These are phyloP conservation scores for Vipera ursinii DNA, from an alignment of 2,797 vertebrate species.

Conservation along the genomic window DNA sequence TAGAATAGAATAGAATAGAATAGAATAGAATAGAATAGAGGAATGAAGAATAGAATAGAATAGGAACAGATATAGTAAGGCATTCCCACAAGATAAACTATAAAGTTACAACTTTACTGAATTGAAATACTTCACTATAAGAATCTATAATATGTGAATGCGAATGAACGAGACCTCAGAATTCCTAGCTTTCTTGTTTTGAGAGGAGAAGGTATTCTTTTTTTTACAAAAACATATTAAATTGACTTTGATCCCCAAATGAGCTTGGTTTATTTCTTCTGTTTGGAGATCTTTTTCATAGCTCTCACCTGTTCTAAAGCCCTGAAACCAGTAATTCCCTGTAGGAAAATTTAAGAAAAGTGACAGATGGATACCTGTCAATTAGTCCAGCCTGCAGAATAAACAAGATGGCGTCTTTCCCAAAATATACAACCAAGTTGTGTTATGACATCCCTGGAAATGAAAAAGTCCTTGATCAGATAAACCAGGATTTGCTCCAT, in stretches of 20 bases:
- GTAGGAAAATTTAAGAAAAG: not conserved
- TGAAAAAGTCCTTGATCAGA: constrained; percentile 42
- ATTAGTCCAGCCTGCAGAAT: constrained; percentile 13
- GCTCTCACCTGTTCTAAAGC: not conserved
- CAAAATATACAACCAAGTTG: constrained; percentile 50
- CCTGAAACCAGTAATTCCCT: not conserved
- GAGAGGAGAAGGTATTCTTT: not conserved
- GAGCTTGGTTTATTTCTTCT: not conserved
- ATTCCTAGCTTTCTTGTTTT: constrained; percentile 18
- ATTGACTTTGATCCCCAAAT: not conserved
- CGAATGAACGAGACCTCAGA: constrained; percentile 18
- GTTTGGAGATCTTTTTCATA: not conserved
- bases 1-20: too few relatives aligned
- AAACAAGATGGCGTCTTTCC: constrained; percentile 32
- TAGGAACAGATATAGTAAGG: not conserved
- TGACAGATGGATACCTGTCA: constrained; percentile 15
- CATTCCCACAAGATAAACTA: not conserved
- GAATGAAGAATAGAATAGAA: too few relatives aligned
- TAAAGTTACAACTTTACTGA: not conserved
- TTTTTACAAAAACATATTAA: not conserved
- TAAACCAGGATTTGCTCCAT: constrained; percentile 51
- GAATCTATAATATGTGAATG: not conserved
- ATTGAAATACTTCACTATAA: not conserved
- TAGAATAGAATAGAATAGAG: too few relatives aligned
- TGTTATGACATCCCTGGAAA: constrained; percentile 56